These are phyloP conservation scores for Phoeniculus purpureus DNA, from an alignment of 2,797 vertebrate species.

Conservation along the genomic window DNA sequence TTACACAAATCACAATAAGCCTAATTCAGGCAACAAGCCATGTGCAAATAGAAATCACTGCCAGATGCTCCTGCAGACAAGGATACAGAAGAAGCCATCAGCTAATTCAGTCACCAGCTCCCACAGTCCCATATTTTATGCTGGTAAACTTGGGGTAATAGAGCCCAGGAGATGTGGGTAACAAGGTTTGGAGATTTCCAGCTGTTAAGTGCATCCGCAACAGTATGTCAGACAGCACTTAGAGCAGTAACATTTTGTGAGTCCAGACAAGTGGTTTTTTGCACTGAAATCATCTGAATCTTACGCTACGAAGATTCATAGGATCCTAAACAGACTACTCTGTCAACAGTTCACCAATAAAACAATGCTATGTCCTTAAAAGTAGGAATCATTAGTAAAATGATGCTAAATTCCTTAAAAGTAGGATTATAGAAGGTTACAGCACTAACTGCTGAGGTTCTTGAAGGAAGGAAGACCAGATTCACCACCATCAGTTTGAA, in stretches of 20 bases:
- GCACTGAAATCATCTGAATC: not conserved
- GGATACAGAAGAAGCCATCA: not conserved
- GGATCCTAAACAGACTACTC: not conserved
- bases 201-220: not conserved
- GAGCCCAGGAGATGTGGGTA: not conserved
- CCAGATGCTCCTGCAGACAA: not conserved
- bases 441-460: not conserved
- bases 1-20: slow-evolving; percentile 45
- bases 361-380: not conserved
- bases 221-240: not conserved
- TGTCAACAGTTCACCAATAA: not conserved
- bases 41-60: not conserved
- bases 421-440: too few species aligned
- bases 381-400: not conserved
- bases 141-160: not conserved
- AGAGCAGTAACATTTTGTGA: not conserved
- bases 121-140: not conserved
- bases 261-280: not conserved
- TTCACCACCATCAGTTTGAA: not conserved
- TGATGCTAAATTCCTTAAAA: not conserved
- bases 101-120: not conserved
- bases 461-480: not conserved
- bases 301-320: not conserved
- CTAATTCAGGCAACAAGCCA: not conserved
- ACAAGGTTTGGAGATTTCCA: not conserved